phyloP scores from a whole-genome alignment of 2,797 vertebrate genomes.

The Lerista edwardsae region DNA sequence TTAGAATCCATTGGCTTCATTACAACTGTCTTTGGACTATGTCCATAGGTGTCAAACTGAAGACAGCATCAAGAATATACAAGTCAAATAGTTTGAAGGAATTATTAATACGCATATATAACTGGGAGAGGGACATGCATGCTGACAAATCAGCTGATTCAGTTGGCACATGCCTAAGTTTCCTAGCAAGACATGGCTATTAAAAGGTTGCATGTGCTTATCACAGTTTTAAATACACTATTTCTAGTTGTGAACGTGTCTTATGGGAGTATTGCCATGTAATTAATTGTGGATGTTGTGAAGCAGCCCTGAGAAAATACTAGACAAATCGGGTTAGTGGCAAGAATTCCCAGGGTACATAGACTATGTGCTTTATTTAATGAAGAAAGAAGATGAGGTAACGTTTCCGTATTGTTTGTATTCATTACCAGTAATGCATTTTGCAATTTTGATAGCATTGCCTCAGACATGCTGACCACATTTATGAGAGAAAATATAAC shows the following conservation, averaged over 20 bases:
- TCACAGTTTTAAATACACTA: background rate
- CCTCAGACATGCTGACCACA: rapidly evolving
- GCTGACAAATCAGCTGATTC: background rate
- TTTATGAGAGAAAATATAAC: slow-evolving; percentile 42
- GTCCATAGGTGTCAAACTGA: background rate
- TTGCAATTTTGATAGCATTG: slow-evolving; percentile 38
- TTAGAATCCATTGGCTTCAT: too few relatives aligned
- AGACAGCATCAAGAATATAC: background rate
- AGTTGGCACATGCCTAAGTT: background rate
- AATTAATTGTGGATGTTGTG: background rate
- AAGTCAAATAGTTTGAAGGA: background rate
- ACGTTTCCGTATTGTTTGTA: slow-evolving; percentile 11
- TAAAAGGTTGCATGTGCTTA: background rate
- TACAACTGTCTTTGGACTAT: too few relatives aligned
- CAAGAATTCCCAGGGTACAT: background rate
- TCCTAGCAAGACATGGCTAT: background rate
- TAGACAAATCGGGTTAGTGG: background rate
- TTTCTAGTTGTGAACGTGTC: background rate
- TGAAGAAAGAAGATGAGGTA: slow-evolving; percentile 16
- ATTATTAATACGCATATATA: background rate
- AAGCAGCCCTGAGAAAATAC: background rate
- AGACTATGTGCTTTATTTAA: background rate
- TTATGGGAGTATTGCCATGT: background rate
- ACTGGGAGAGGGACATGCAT: background rate
- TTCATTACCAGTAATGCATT: slow-evolving; percentile 32